Evolutionary conservation across 2,797 vertebrate species (phyloP).

Genomic region (Synaphobranchus kaupii): DNA sequence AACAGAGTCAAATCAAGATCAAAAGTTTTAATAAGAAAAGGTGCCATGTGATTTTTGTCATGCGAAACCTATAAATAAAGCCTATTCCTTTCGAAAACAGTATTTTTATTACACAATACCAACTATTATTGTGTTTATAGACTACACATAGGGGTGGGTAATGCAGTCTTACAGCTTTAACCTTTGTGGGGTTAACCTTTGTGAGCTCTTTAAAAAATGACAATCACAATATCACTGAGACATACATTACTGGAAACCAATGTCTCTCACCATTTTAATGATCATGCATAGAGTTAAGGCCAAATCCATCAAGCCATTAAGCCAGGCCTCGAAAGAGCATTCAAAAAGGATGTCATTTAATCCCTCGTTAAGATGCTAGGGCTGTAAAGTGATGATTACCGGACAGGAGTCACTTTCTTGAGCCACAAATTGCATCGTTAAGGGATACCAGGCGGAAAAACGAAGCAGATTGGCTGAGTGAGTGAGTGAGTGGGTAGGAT

Average conservation of each 20-base stretch:
- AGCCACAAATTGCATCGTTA: conserved; percentile 35
- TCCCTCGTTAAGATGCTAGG: conserved; percentile 22
- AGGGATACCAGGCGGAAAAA: conserved; percentile 29
- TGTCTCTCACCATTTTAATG: not conserved
- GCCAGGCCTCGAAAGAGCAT: not conserved
- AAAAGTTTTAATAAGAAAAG: not conserved
- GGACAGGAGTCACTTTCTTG: not conserved
- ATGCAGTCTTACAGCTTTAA: not conserved
- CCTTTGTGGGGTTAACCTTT: not conserved
- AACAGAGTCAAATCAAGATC: too few species aligned
- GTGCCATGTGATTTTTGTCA: not conserved
- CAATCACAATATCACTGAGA: conserved; percentile 7
- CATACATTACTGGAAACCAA: not conserved
- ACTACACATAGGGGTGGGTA: not conserved
- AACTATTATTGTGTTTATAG: not conserved
- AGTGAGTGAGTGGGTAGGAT: conserved; percentile 6
- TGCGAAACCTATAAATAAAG: not conserved
- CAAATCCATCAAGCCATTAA: conserved; percentile 31
- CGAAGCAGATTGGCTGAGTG: conserved; percentile 23
- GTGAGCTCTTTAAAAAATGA: not conserved
- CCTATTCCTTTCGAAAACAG: not conserved
- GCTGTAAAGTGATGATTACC: conserved; percentile 35
- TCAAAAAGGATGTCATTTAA: conserved; percentile 33
- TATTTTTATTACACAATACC: not conserved
- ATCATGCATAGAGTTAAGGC: conserved; percentile 23